Percentiles rank a stretch among this genome's conserved stretches.
phyloP scores from a whole-genome alignment of 2,888 invertebrate species.

The Amphimallon solstitiale region DNA sequence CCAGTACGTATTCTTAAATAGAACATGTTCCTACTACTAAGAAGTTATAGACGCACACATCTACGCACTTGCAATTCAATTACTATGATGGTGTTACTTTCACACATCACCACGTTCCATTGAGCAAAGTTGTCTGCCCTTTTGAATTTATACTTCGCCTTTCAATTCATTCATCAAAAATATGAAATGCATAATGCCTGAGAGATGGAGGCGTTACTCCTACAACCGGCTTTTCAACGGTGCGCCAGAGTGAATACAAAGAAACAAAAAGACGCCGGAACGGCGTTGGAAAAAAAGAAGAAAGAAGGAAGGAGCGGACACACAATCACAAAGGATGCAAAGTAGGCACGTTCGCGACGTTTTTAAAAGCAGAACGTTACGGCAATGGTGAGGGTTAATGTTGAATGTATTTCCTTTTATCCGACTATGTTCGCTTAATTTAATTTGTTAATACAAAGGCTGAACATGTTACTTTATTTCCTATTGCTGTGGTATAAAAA shows the following conservation, averaged over 20 bases:
- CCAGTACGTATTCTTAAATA: too few relatives aligned
- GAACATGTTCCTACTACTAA: too few relatives aligned
- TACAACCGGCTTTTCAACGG: conserved; percentile 26
- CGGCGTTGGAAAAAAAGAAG: conserved; percentile 15
- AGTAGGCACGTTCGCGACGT: conserved; percentile 46
- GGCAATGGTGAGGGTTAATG: conserved; percentile 11
- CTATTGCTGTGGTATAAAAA: background rate
- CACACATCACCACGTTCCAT: conserved; percentile 47
- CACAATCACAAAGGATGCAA: conserved; percentile 50
- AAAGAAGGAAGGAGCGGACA: conserved; percentile 27
- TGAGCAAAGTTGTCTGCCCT: conserved; percentile 46
- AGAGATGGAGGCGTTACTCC: conserved; percentile 41
- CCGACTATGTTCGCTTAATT: conserved; percentile 22
- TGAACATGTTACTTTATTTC: background rate
- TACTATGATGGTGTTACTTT: conserved; percentile 44
- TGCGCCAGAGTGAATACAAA: conserved; percentile 20
- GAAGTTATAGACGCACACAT: background rate
- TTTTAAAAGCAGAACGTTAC: conserved; percentile 29
- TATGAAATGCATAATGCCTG: conserved; percentile 46
- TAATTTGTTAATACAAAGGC: conserved; percentile 30
- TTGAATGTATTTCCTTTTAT: conserved; percentile 21
- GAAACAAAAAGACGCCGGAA: conserved; percentile 29
- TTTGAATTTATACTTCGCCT: conserved; percentile 47
- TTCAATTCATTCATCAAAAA: conserved; percentile 49
- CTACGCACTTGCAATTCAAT: conserved; percentile 44